Evolutionary conservation across 2,797 vertebrate species (phyloP).

Genomic region (Betta splendens): DNA sequence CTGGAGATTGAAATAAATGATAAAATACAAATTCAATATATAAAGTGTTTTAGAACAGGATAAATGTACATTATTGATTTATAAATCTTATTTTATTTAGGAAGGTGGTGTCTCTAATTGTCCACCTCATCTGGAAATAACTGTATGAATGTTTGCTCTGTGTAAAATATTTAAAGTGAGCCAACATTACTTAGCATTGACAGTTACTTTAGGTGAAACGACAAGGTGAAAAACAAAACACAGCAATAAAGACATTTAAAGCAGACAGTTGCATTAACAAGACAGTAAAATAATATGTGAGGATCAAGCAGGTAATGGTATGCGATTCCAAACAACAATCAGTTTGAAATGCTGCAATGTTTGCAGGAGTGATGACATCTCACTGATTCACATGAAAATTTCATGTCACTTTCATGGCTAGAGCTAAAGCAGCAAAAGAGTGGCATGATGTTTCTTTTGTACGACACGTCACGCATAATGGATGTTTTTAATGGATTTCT

Average conservation of each 20-base stretch:
- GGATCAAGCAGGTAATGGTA: too few relatives aligned
- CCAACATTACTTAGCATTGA: neutral
- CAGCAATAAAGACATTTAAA: neutral
- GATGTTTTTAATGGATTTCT: too few relatives aligned
- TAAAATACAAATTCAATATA: constrained; percentile 28
- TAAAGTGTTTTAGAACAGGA: neutral
- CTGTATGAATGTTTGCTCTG: neutral
- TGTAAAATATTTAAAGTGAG: neutral
- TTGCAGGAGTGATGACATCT: too few relatives aligned
- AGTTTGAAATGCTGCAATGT: too few relatives aligned
- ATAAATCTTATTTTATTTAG: neutral
- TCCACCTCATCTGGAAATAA: neutral
- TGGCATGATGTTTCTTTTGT: too few relatives aligned
- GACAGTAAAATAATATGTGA: constrained; percentile 23
- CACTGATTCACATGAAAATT: too few relatives aligned
- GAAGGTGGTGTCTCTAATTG: neutral
- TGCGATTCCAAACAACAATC: too few relatives aligned
- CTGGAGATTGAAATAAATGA: constrained; percentile 30
- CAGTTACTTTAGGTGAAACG: too few relatives aligned
- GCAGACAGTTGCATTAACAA: constrained; percentile 31
- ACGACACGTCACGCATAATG: too few relatives aligned
- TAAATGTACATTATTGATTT: neutral
- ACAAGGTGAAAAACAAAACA: neutral
- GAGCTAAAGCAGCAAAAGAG: too few relatives aligned
- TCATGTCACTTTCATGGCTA: too few relatives aligned